Evolutionary conservation across 1,140 invertebrate genomes (phyloP).

Genomic region (Tetramorium alpestre): DNA sequence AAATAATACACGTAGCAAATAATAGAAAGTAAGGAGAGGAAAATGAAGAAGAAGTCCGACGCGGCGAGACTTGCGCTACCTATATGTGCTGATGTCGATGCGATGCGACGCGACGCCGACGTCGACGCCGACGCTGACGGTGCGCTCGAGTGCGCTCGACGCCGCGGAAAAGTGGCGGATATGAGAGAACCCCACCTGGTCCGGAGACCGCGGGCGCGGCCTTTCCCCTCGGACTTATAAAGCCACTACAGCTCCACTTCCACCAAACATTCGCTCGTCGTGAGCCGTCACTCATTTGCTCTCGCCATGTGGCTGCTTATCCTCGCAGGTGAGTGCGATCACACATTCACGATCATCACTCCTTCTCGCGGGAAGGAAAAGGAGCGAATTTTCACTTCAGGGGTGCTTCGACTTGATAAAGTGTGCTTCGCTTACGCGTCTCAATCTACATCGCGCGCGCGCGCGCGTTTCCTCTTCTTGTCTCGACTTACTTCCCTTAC

Average conservation of each 20-base stretch:
- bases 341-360: not conserved
- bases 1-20: not conserved
- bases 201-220: conserved; percentile 77
- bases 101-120: conserved; percentile 45
- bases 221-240: conserved; percentile 84
- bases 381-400: not conserved
- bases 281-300: conserved; percentile 81
- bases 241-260: conserved; percentile 80
- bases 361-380: conserved; percentile 27
- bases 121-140: conserved; percentile 35
- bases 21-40: conserved; percentile 4
- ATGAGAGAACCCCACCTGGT: conserved; percentile 81
- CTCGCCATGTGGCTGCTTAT: conserved; percentile 84
- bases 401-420: conserved; percentile 14
- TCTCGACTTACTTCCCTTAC: not conserved
- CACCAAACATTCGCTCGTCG: conserved; percentile 81
- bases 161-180: conserved; percentile 76
- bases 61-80: no score
- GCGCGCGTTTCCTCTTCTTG: not conserved
- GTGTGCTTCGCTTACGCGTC: not conserved
- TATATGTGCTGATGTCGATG: not conserved
- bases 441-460: not conserved
- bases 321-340: conserved; percentile 82
- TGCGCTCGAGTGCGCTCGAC: conserved; percentile 63
- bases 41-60: not conserved